Base-by-base conservation (phyloP, 2,888 invertebrate genomes). In the Galerucella pusilla region DNA sequence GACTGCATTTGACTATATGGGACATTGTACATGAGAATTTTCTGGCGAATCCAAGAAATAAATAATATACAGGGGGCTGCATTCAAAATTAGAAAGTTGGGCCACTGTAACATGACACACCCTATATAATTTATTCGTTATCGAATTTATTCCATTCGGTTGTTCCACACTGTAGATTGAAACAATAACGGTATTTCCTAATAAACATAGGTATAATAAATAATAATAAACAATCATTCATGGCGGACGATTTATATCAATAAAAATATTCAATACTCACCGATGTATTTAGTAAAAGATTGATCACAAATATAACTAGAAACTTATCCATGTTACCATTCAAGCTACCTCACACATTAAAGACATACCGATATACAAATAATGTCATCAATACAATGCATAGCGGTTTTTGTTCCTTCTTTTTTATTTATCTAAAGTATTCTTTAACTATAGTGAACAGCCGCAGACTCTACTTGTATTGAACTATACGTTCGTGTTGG, bases 271-370 rank as follows among this genome's bases (percentile, higher is more conserved):
- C 16, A 42, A 63, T 20, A 65, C 64, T 65, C 6, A 65, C 64
- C 64, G 64, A 16, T 65, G 46, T 65, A 10, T 45, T 16, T 20
- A 65, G n/a, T 46, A 65, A 42, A 63, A 63, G 16, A 45, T 10
- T 10, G 20, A 65, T 9, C 64, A 65, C 64, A 6, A 20, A 42
- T 42, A 65, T 16, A 42, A 45, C 16, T 4, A 20, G 16, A 4
- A 65, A 65, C 20, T 46, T 45, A 45, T 65, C 20, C 64, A 65
- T 65, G 35, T n/a, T 61, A 14, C 35, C 14, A 11, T 12, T 9
- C 35, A 12, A 61, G 3, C 28, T 61, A 61, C 11, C 12, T 61
- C 35, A 35, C 61, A 61, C 61, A 61, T 14, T 35, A 20, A 57
- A 57, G 35, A 35, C 35, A 61, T 61, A 14, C 28, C 14, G n/a